Evolutionary conservation across 2,113 vertebrate genomes (phyloP), one percentile per base, ranked within the genome.

Genomic region (Macheiramphus alcinus): DNA sequence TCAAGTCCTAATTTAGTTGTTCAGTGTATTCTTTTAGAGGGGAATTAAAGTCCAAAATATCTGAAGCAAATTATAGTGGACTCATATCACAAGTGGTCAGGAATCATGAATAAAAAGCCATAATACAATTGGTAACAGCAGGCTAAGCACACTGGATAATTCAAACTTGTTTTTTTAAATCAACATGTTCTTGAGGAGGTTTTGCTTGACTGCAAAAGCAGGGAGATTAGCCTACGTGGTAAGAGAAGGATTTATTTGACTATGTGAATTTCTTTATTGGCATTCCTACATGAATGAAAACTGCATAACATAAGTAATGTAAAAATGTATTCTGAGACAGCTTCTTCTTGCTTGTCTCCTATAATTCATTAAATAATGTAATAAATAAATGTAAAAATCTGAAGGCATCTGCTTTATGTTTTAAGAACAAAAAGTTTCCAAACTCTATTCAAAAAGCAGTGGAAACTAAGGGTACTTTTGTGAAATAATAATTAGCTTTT

Each of bases 141-240:
- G 67, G 14, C n/a, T 80, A 48, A 75, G 40, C 14, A 48, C 50
- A 73, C 7, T 31, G 62, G 22, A 16, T 22, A 67, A 38, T 78
- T 58, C 16, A 38, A 10, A 43, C 5, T 62, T 61, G 45, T 25
- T 17, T 1, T 50, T 82, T 63, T 42, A 7, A 61, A 65, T 70
- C 55, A 73, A 5, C 7, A 1, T 52, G 23, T 32, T 47, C 12
- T 52, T 42, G 34, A 80, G 58, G 45, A 85, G 38, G 11, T 89
- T 84, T 48, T 75, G 3, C 65, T 84, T 63, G 68, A 8, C n/a
- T 83, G 32, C 52, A 67, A 66, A 63, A 81, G 47, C 53, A 88
- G 42, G n/a, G 22, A 63, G 16, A 70, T 70, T 45, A 31, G 43
- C 12, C 38, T 42, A 0, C 0, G 0, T 50, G 42, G 32, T 21